Evolutionary conservation across 1,140 invertebrate species (phyloP), one percentile per base, ranked within the genome.

Genomic region (Caerostris extrusa): DNA sequence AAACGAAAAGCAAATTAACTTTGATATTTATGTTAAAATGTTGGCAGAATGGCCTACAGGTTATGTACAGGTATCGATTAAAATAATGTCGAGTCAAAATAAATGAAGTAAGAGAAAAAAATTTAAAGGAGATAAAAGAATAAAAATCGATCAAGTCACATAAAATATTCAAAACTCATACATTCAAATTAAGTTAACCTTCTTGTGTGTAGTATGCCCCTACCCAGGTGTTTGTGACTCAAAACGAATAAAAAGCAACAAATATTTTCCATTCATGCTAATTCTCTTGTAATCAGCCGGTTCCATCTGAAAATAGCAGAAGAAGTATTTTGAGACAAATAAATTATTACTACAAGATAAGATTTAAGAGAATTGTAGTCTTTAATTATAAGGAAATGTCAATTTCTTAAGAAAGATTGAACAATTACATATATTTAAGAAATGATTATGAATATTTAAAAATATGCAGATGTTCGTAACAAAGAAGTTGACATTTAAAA

Each of bases 101-200:
- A 34, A 34, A 34, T 77, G 34, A 77, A 50, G 34, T 50, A 5
- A 8, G 53, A 71, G 12, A 71, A 3, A 77, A 12, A 5, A 77
- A 64, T 64, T 64, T 64, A 17, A 64, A 64, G 60, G 17, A 64
- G 17, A 64, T 64, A 64, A 10, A 1, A 64, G 34, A 34, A 34
- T 34, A 34, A 34, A 34, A 64, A 5, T 50, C 10, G 0, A 19
- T 71, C n/a, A 50, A 7, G 34, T 77, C 50, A 50, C 34, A 53
- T 77, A 50, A 77, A 50, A 77, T 77, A 77, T 77, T 77, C 71
- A 50, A 50, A 77, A 77, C 71, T 77, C 71, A 77, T 77, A 50
- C 53, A 77, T 77, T 77, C 71, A 77, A 77, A 77, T 77, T 77
- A 77, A 10, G 19, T 77, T 34, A 77, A 77, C 71, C 71, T 77